Conservation (phyloP, 2,113 vertebrate genomes). For the Hippocampus abdominalis region DNA sequence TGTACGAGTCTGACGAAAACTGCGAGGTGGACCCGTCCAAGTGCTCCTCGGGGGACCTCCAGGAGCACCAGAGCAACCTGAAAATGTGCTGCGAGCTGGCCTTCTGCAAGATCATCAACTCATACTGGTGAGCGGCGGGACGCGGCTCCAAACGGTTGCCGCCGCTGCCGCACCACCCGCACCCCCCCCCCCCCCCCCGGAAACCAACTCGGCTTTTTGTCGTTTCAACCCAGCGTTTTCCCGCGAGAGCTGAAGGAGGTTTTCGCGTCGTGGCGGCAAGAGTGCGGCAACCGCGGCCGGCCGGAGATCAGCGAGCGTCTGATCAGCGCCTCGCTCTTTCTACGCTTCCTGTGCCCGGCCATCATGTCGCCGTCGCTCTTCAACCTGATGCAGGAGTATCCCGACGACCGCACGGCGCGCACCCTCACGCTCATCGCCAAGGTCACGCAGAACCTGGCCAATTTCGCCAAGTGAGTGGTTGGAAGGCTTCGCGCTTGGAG, state of each 20-base stretch:
- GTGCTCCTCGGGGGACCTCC: conserved; percentile 86
- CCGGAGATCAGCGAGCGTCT: conserved; percentile 96
- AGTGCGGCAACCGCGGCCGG: conserved; percentile 91
- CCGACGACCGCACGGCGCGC: conserved; percentile 92
- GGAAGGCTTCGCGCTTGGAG: too few species aligned
- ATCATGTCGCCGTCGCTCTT: conserved; percentile 99
- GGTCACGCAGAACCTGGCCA: conserved; percentile 98
- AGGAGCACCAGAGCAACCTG: conserved; percentile 95
- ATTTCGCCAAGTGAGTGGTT: conserved; percentile 90
- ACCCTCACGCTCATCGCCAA: conserved; percentile 97
- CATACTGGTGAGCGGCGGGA: conserved; percentile 80
- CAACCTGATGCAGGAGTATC: conserved; percentile 95
- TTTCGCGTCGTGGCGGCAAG: conserved; percentile 95
- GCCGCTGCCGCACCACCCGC: neutral
- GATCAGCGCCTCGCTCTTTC: conserved; percentile 95
- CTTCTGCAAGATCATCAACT: conserved; percentile 99
- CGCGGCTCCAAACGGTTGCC: neutral
- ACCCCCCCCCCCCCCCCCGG: too few species aligned
- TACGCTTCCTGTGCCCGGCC: conserved; percentile 95
- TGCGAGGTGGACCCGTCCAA: conserved; percentile 95
- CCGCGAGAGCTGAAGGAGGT: conserved; percentile 96
- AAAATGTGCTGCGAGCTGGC: conserved; percentile 99
- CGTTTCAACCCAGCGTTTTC: conserved; percentile 79
- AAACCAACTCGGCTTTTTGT: neutral
- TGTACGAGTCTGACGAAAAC: conserved; percentile 98